A percentile compares a stretch with the other conserved stretches of the same genome.
Conservation (phyloP, 2,888 invertebrate species). For the Tortricodes alternella region DNA sequence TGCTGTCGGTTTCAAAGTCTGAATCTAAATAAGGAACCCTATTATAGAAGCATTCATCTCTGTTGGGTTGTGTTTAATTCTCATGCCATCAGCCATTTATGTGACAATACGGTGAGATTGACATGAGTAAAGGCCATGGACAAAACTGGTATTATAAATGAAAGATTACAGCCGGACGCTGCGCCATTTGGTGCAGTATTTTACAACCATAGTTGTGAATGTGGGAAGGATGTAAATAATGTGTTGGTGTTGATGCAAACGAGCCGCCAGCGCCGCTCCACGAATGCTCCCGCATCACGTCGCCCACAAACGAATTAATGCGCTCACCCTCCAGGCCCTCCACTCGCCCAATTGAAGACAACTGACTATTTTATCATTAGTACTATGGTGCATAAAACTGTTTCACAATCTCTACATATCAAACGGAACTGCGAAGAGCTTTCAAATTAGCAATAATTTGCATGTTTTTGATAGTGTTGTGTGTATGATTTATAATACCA, state of each 20-base stretch:
- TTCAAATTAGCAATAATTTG: too few relatives aligned
- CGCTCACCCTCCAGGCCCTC: conserved; percentile 74
- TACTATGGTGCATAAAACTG: conserved; percentile 49
- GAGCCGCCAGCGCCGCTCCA: conserved; percentile 32
- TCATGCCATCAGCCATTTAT: conserved; percentile 9
- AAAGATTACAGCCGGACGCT: background rate
- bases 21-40: conserved; percentile 14
- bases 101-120: conserved; percentile 3
- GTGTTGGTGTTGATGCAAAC: conserved; percentile 23
- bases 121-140: background rate
- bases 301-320: conserved; percentile 71
- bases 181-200: background rate
- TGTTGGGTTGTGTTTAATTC: background rate
- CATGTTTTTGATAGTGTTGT: too few relatives aligned
- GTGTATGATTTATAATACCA: too few relatives aligned
- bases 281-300: conserved; percentile 71
- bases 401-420: background rate
- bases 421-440: too few relatives aligned
- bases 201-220: background rate
- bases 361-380: conserved; percentile 57
- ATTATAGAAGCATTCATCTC: too few relatives aligned
- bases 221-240: conserved; percentile 14
- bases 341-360: conserved; percentile 71
- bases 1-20: background rate
- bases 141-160: background rate